These are phyloP conservation scores for Amblyraja radiata DNA, from an alignment of 2,797 vertebrate genomes.

Conservation along the genomic window DNA sequence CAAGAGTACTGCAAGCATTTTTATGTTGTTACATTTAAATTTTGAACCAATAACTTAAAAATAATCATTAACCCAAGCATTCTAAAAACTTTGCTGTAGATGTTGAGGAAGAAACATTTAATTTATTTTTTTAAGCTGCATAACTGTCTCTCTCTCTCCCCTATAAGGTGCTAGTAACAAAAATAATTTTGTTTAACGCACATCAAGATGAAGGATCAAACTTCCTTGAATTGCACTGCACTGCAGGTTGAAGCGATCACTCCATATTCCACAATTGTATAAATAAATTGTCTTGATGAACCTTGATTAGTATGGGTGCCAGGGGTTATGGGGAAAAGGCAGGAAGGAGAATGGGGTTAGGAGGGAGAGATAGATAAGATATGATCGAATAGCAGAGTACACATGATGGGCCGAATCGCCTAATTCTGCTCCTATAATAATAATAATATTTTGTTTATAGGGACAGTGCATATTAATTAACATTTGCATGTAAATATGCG, in stretches of 20 bases:
- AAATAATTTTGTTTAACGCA: background rate
- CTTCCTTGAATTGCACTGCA: background rate
- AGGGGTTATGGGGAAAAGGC: too few relatives aligned
- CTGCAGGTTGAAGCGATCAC: background rate
- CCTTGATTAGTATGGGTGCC: too few relatives aligned
- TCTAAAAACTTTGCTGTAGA: background rate
- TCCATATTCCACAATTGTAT: background rate
- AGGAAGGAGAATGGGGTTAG: too few relatives aligned
- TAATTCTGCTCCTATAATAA: too few relatives aligned
- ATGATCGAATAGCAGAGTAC: too few relatives aligned
- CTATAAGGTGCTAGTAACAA: background rate
- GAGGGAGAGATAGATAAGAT: too few relatives aligned
- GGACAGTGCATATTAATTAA: too few relatives aligned
- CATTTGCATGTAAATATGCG: too few relatives aligned
- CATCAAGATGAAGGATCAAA: background rate
- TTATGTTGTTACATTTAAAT: background rate
- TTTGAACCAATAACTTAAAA: background rate
- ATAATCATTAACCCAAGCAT: background rate
- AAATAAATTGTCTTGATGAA: background rate
- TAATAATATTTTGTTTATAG: too few relatives aligned
- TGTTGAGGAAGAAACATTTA: background rate
- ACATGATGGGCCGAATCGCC: too few relatives aligned
- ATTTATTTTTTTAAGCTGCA: background rate
- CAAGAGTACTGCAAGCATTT: too few relatives aligned
- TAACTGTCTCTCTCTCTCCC: background rate